Conservation (phyloP, 2,888 invertebrate species). For the Synergus laeviventris region DNA sequence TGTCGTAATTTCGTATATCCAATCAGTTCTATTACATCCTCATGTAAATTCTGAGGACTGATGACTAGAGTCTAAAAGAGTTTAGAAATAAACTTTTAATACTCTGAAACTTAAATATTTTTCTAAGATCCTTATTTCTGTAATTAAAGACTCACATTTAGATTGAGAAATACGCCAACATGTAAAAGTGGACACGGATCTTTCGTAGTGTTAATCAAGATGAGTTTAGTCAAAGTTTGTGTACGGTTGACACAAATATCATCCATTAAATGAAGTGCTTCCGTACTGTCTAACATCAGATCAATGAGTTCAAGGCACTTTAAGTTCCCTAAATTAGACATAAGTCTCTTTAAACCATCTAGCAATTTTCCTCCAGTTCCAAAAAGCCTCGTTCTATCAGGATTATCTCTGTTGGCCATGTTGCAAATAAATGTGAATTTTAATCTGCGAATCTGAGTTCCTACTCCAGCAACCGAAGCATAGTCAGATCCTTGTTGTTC, state of each 20-base stretch:
- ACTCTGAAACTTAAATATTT: neutral
- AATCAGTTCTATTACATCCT: constrained; percentile 83
- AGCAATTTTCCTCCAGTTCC: constrained; percentile 87
- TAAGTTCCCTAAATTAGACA: constrained; percentile 82
- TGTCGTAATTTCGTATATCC: constrained; percentile 82
- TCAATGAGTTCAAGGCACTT: constrained; percentile 83
- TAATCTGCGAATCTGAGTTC: constrained; percentile 79
- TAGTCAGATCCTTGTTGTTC: constrained; percentile 75
- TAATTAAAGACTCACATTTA: constrained; percentile 77
- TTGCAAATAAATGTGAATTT: constrained; percentile 87
- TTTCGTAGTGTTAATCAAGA: constrained; percentile 86
- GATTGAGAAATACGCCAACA: constrained; percentile 85
- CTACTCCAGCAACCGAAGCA: constrained; percentile 76
- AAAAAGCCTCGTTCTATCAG: constrained; percentile 81
- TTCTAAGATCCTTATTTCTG: neutral
- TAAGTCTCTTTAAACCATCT: constrained; percentile 82
- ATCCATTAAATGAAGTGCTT: constrained; percentile 84
- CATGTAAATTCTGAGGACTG: constrained; percentile 86
- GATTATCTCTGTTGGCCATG: constrained; percentile 81
- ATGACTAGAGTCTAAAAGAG: constrained; percentile 79
- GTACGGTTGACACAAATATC: constrained; percentile 83
- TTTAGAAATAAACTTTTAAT: neutral
- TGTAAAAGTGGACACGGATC: constrained; percentile 84
- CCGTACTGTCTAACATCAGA: constrained; percentile 84
- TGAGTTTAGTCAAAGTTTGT: constrained; percentile 80